Evolutionary conservation across 2,797 vertebrate species (phyloP).

Genomic region (Diceros bicornis): DNA sequence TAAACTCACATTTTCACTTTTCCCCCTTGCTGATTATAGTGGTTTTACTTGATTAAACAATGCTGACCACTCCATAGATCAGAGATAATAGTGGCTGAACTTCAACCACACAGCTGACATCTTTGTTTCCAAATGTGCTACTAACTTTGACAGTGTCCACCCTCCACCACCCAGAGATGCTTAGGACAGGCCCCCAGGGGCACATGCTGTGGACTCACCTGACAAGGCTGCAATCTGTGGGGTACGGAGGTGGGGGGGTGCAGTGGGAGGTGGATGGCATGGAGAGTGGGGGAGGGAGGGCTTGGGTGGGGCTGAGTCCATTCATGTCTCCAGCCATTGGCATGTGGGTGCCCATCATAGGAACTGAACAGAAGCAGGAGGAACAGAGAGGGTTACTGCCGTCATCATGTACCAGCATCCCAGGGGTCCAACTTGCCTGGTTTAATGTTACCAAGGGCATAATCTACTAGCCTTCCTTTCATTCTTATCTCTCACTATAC

Average conservation of each 20-base stretch:
- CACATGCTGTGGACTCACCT: conserved; percentile 92
- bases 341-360: conserved; percentile 98
- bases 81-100: neutral
- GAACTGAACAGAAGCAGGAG: conserved; percentile 93
- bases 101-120: neutral
- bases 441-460: neutral
- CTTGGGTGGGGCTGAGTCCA: conserved; percentile 97
- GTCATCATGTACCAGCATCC: neutral
- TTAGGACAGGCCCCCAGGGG: conserved; percentile 31
- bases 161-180: conserved; percentile 69
- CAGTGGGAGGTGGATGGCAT: conserved; percentile 98
- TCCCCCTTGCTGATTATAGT: neutral
- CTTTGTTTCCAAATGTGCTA: neutral
- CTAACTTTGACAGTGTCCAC: neutral
- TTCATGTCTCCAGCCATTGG: conserved; percentile 98
- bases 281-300: conserved; percentile 96
- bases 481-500: neutral
- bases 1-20: conserved; percentile 34
- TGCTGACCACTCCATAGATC: neutral
- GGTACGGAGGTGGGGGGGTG: conserved; percentile 99
- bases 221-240: conserved; percentile 99
- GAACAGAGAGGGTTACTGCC: conserved; percentile 85
- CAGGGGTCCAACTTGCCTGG: neutral
- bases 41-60: neutral
- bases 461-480: neutral